Evolutionary conservation across 2,888 invertebrate species (phyloP).

Genomic region (Caenorhabditis sp.): DNA sequence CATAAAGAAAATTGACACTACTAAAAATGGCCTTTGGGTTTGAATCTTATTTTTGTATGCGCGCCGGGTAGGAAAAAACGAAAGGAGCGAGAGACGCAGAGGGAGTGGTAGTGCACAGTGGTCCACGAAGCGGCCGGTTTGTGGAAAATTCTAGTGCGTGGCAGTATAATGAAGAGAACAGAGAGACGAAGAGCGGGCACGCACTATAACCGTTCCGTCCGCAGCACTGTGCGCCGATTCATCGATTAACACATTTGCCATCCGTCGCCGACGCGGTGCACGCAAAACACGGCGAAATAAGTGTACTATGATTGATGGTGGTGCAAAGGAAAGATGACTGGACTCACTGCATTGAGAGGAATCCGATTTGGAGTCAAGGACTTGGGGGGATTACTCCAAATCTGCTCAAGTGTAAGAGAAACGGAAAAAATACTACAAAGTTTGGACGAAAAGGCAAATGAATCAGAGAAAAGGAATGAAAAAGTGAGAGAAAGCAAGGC

Average conservation of each 20-base stretch:
- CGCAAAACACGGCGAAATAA: background rate
- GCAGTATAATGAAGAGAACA: background rate
- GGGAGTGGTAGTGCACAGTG: conserved; percentile 23
- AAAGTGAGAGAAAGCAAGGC: background rate
- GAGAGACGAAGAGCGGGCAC: background rate
- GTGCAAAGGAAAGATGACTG: background rate
- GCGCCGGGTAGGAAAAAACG: no score
- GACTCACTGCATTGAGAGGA: no score
- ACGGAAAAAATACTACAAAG: no score
- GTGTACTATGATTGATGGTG: conserved; percentile 9
- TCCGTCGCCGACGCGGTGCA: background rate
- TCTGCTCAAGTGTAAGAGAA: background rate
- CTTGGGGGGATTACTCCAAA: background rate
- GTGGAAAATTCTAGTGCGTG: background rate
- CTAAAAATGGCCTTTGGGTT: no score
- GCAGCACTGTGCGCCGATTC: background rate
- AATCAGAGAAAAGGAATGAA: conserved; percentile 3
- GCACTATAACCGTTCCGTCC: background rate
- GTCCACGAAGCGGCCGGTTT: conserved; percentile 5
- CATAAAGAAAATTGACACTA: no score
- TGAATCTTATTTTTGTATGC: no score
- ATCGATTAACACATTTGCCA: conserved; percentile 9
- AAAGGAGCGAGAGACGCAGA: no score
- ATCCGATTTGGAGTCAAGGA: background rate
- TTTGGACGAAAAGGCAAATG: background rate